Evolutionary conservation across 2,113 vertebrate genomes (phyloP).

Genomic region (Dasypus novemcinctus): DNA sequence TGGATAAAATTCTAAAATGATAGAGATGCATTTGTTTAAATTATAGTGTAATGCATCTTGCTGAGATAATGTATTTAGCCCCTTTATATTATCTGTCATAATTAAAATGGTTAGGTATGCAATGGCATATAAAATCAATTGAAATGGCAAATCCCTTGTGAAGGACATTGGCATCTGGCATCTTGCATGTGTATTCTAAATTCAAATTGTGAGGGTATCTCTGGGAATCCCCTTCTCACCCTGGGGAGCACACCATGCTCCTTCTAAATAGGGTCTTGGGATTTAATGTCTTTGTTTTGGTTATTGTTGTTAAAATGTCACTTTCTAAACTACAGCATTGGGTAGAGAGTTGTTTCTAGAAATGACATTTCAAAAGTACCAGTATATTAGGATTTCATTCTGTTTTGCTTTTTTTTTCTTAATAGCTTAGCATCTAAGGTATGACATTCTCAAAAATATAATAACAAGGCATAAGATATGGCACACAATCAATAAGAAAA

Average conservation of each 20-base stretch:
- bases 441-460: background rate
- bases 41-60: background rate
- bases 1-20: background rate
- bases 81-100: background rate
- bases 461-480: background rate
- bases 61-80: background rate
- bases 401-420: background rate
- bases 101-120: background rate
- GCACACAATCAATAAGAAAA: background rate
- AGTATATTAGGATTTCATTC: conserved; percentile 42
- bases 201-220: background rate
- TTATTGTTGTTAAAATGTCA: conserved; percentile 44
- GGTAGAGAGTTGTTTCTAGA: background rate
- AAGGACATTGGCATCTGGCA: background rate
- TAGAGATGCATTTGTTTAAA: background rate
- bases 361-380: conserved; percentile 37
- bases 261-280: background rate
- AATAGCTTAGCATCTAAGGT: background rate
- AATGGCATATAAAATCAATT: background rate
- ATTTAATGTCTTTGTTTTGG: background rate
- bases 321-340: conserved; percentile 25
- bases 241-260: background rate
- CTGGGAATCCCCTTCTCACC: background rate
- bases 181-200: background rate
- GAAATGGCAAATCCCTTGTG: background rate